Conservation (phyloP, 92 coral and sea anemone species). For the Epizoanthus illoricatus region DNA sequence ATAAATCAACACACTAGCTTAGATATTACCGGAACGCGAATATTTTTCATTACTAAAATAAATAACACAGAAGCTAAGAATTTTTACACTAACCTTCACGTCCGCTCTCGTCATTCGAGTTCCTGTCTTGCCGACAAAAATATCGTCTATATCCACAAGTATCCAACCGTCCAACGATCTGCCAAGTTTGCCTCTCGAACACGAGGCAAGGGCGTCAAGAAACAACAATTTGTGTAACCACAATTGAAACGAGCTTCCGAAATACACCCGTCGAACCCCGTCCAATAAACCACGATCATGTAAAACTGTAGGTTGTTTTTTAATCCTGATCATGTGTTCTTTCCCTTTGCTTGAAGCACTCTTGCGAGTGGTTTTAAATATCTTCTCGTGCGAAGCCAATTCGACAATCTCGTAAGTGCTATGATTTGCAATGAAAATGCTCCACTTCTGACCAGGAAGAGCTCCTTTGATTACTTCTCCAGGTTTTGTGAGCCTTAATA, state of each 20-base stretch:
- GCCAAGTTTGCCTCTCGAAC: conserved; percentile 68
- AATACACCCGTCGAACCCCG: conserved; percentile 81
- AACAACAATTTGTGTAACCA: conserved; percentile 92
- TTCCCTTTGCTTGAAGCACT: neutral
- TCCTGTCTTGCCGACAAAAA: conserved; percentile 91
- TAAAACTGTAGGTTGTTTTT: conserved; percentile 60
- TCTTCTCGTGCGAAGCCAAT: conserved; percentile 48
- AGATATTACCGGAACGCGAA: neutral
- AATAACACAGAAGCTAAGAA: neutral
- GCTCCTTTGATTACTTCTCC: conserved; percentile 73
- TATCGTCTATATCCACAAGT: conserved; percentile 90
- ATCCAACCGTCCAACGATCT: conserved; percentile 79
- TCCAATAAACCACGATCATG: conserved; percentile 81
- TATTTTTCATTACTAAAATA: neutral
- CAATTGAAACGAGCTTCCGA: conserved; percentile 82
- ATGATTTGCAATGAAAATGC: conserved; percentile 67
- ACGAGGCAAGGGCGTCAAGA: conserved; percentile 68
- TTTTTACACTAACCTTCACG: conserved; percentile 65
- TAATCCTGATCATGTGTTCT: neutral
- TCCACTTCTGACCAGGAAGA: conserved; percentile 67
- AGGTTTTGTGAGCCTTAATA: conserved; percentile 75
- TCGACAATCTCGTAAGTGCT: conserved; percentile 80
- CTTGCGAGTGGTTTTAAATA: neutral
- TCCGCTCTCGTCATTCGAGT: conserved; percentile 85
- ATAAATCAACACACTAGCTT: neutral